These are phyloP conservation scores for Thunnus thynnus DNA, from an alignment of 2,113 vertebrate species.

Conservation along the genomic window DNA sequence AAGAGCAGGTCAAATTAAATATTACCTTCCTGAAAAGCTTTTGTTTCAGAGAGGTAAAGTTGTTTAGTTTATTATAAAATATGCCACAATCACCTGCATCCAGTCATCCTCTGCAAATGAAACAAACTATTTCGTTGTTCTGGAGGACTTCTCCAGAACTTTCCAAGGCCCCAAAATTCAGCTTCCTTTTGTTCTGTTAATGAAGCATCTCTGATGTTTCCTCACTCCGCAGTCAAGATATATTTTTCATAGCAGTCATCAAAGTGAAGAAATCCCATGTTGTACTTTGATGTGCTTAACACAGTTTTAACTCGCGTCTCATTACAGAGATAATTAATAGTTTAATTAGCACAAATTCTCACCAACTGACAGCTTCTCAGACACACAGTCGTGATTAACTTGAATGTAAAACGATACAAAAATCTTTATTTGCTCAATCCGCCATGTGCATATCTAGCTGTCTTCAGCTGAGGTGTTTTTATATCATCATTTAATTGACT, in stretches of 20 bases:
- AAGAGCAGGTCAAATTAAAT: neutral
- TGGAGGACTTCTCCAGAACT: constrained; percentile 36
- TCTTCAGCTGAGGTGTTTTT: constrained; percentile 48
- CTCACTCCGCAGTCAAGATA: constrained; percentile 60
- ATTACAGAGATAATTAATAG: constrained; percentile 82
- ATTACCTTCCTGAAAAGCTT: neutral
- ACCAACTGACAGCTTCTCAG: constrained; percentile 62
- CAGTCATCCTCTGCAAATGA: constrained; percentile 24
- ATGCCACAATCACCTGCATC: neutral
- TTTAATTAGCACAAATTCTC: constrained; percentile 81
- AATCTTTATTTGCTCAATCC: neutral
- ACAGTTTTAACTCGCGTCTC: constrained; percentile 74
- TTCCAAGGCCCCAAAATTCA: constrained; percentile 23
- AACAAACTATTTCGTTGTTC: neutral
- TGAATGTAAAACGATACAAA: constrained; percentile 32
- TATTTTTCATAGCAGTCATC: constrained; percentile 76
- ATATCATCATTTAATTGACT: constrained; percentile 15
- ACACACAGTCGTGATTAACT: constrained; percentile 19
- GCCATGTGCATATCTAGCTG: constrained; percentile 12
- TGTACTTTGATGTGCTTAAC: constrained; percentile 79
- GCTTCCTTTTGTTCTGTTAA: constrained; percentile 47
- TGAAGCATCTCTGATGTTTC: constrained; percentile 69
- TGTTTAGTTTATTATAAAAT: constrained; percentile 8
- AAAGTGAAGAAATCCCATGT: constrained; percentile 79
- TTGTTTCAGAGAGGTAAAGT: neutral